These are phyloP conservation scores for Pterophyllum scalare DNA, from an alignment of 2,113 vertebrate genomes.

Conservation along the genomic window DNA sequence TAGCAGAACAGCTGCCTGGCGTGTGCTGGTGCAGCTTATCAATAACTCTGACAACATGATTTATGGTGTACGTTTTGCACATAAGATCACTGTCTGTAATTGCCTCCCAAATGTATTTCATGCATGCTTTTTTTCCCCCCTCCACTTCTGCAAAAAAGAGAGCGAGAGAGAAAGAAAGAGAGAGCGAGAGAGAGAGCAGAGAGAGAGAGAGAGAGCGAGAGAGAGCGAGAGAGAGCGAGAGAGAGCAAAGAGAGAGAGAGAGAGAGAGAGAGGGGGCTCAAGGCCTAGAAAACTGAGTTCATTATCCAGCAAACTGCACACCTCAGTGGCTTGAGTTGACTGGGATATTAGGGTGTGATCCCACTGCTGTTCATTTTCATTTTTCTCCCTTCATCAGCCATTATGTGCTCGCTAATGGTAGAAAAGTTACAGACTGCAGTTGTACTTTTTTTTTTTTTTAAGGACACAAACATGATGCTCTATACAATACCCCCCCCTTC, in stretches of 20 bases:
- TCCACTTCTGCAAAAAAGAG: not conserved
- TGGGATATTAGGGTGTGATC: slow-evolving; percentile 34
- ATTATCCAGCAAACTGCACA: slow-evolving; percentile 53
- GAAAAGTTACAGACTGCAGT: not conserved
- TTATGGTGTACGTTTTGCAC: slow-evolving; percentile 63
- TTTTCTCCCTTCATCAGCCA: slow-evolving; percentile 27
- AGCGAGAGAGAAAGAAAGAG: not conserved
- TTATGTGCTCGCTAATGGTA: not conserved
- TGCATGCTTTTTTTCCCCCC: slow-evolving; percentile 14
- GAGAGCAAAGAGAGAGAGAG: not conserved
- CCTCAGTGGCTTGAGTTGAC: slow-evolving; percentile 34
- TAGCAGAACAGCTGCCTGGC: slow-evolving; percentile 70
- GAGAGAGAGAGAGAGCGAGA: not conserved
- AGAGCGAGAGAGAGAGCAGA: not conserved
- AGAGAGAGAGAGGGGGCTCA: not conserved
- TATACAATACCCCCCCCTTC: not conserved
- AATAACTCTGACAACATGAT: slow-evolving; percentile 76
- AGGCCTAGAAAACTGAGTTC: slow-evolving; percentile 18
- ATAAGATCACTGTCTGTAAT: slow-evolving; percentile 65
- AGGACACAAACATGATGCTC: not conserved
- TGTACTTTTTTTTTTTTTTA: not conserved
- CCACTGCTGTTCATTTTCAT: slow-evolving; percentile 21
- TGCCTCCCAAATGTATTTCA: slow-evolving; percentile 64
- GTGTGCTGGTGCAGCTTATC: slow-evolving; percentile 65
- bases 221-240: not conserved